Conservation (phyloP, 2,113 vertebrate species). For the Amblyopsis rosae region DNA sequence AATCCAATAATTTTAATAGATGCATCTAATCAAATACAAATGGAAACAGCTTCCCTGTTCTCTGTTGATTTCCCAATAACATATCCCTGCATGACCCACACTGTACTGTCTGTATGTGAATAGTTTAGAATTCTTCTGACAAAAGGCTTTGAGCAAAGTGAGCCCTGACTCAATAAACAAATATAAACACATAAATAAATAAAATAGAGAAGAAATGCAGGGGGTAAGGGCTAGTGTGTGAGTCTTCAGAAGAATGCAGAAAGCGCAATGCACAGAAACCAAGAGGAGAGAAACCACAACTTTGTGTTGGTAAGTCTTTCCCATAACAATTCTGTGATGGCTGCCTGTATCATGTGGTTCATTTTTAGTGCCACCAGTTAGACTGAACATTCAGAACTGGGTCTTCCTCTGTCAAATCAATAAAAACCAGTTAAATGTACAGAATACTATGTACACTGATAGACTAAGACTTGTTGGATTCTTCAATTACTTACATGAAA, state of each 20-base stretch:
- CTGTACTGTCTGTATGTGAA: neutral
- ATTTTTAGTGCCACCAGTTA: constrained; percentile 5
- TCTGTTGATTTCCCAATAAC: neutral
- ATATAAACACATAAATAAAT: too few species aligned
- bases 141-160: neutral
- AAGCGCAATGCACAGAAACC: neutral
- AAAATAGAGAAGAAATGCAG: neutral
- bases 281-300: too few species aligned
- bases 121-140: neutral
- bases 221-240: neutral
- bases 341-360: constrained; percentile 33
- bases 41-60: neutral
- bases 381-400: too few species aligned
- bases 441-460: too few species aligned
- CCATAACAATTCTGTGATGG: neutral
- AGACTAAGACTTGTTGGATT: too few species aligned
- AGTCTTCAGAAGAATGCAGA: neutral
- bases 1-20: too few species aligned
- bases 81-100: neutral
- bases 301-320: too few species aligned
- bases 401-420: too few species aligned
- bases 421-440: too few species aligned
- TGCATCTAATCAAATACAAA: too few species aligned
- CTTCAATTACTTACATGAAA: too few species aligned
- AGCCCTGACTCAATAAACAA: too few species aligned